phyloP scores from a whole-genome alignment of 2,797 vertebrate genomes.

The Phylloscopus collybita region DNA sequence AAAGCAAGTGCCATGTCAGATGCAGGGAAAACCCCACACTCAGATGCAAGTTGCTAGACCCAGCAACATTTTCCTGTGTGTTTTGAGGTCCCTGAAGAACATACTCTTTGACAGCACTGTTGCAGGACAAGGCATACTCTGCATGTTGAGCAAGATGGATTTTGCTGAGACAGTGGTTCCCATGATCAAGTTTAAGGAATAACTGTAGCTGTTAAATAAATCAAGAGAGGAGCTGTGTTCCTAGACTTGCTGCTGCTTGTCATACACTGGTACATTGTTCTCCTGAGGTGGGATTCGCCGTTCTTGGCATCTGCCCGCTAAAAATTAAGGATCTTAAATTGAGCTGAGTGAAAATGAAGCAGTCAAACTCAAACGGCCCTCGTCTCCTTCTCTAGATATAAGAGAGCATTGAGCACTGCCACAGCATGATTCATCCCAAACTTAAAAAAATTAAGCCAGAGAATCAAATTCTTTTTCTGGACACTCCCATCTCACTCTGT shows the following conservation, averaged over 20 bases:
- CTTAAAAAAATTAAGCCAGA: neutral
- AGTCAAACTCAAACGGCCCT: neutral
- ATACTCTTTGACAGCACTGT: neutral
- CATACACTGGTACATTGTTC: conserved; percentile 7
- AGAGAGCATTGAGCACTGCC: neutral
- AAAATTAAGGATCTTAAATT: conserved; percentile 13
- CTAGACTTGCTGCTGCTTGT: conserved; percentile 48
- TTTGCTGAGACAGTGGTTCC: conserved; percentile 63
- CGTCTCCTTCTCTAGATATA: conserved; percentile 4
- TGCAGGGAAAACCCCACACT: neutral
- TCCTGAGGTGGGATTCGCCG: conserved; percentile 45
- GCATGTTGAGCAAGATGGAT: neutral
- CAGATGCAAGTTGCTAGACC: neutral
- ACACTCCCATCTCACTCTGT: neutral
- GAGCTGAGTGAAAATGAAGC: conserved; percentile 8
- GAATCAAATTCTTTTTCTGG: neutral
- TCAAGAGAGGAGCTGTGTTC: conserved; percentile 18
- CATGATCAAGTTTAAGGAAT: conserved; percentile 33
- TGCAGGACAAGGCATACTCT: neutral
- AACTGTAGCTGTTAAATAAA: conserved; percentile 13
- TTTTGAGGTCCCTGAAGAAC: neutral
- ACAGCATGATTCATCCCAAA: neutral
- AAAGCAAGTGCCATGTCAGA: neutral
- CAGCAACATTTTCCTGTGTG: neutral
- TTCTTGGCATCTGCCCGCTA: conserved; percentile 7